Base-by-base conservation (phyloP, 1,140 invertebrate species). In the Spodoptera litura region DNA sequence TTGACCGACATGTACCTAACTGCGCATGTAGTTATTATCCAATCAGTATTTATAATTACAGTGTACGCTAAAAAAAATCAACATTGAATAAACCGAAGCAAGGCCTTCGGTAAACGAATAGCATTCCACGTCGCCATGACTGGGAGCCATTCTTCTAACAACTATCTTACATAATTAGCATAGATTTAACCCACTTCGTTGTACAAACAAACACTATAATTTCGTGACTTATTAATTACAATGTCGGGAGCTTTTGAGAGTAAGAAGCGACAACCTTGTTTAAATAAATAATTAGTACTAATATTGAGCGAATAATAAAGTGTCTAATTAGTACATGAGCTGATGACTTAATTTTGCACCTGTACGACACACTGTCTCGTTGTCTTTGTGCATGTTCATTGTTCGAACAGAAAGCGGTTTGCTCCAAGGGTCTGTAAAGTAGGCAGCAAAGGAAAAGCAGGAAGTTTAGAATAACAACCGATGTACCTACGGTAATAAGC, bases 161-260 rank as follows among this genome's bases (percentile, higher is more conserved):
- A 78, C 77, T 78, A 78, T 78, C 77, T 71, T 58, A 62, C 49
- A 62, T 61, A 78, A 78, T 78, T 78, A 78, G 9, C 66, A 78
- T 78, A 78, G 64, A 72, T n/a, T 78, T 78, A 78, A 78, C 77
- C 77, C 68, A 78, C 44, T 62, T 71, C 44, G 20, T 52, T 38
- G 10, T n/a, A 15, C 31, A 44, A 52, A 52, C 35, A 64, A 52
- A 52, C 35, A 64, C 58, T 62, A 62, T 75, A 31, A 73, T 73
- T 73, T 61, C 49, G 55, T 51, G 31, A 44, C 53, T 59, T 59
- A 71, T 73, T 71, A 56, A 53, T 71, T 27, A 20, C 35, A 38
- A 2, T 31, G 53, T 51, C 56, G 12, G 31, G 11, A 12, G n/a
- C 56, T n/a, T 27, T 31, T 56, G 27, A 72, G 27, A n/a, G 25